These are phyloP conservation scores for Astreopora myriophthalma DNA, from an alignment of 64 coral and sea anemone species.

Conservation along the genomic window DNA sequence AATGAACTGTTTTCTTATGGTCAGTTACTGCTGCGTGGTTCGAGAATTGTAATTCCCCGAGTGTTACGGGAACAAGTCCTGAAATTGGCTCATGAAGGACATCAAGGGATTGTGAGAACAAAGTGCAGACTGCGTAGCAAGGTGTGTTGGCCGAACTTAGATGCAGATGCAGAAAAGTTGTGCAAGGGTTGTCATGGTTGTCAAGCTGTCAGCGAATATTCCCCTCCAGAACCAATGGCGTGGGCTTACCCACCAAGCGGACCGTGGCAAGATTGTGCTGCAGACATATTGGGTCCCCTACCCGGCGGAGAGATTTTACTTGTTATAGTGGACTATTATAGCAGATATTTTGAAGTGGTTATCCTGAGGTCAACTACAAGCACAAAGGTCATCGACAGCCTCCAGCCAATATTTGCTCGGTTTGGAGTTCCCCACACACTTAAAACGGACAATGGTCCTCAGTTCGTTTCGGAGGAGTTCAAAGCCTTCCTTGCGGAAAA, in stretches of 20 bases:
- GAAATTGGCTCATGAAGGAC: too few species aligned
- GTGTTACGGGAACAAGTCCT: background rate
- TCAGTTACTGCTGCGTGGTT: background rate
- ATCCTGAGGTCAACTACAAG: too few species aligned
- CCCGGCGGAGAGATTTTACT: background rate
- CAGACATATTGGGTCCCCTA: background rate
- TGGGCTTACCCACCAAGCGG: background rate
- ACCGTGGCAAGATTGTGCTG: background rate
- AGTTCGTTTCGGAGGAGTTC: background rate
- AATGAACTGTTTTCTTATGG: background rate
- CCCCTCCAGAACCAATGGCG: background rate
- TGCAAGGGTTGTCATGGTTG: background rate
- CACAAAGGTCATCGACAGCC: too few species aligned
- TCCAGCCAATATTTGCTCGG: too few species aligned
- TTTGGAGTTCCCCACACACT: background rate
- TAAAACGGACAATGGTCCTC: background rate
- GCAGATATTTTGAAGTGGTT: too few species aligned
- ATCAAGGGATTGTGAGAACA: background rate
- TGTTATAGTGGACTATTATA: too few species aligned
- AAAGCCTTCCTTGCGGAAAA: background rate
- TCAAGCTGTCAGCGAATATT: background rate
- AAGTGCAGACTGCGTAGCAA: background rate
- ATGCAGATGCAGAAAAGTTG: background rate
- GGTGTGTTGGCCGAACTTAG: background rate
- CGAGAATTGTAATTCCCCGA: conserved; percentile 5